Evolutionary conservation across 2,888 invertebrate genomes (phyloP), one percentile per base, ranked within the genome.

Genomic region (Sepiola atlantica): DNA sequence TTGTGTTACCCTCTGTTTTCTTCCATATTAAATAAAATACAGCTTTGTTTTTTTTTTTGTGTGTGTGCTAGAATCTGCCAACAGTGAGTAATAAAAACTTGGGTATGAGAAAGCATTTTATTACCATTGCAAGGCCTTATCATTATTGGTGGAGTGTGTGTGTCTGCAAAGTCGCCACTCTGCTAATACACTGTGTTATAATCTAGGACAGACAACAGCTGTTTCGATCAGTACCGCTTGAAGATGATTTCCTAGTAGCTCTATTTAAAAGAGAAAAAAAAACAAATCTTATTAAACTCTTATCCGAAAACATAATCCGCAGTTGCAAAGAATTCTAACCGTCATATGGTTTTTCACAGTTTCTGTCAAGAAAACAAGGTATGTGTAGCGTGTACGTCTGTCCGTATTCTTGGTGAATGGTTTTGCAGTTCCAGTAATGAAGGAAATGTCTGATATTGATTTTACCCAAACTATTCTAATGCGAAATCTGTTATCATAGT

Each of bases 101-200:
- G n/a, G 77, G 77, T n/a, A 77, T 77, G 77, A 77, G 77, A 77
- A 77, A n/a, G 77, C 77, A n/a, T 77, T n/a, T 77, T 77, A 77
- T 77, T 77, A n/a, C 18, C 32, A 77, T n/a, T 16, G 77, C 77
- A 12, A n/a, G n/a, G 77, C 10, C n/a, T 77, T 77, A 77, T 77
- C 77, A 77, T 77, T 77, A 77, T 77, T 77, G 77, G 77, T n/a
- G 28, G 77, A 21, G 24, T 61, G 61, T 28, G 61, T 14, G 77
- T n/a, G n/a, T 77, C 77, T 77, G 77, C n/a, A 77, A 77, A 77
- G n/a, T 77, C 77, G 77, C 16, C 77, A 77, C n/a, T n/a, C n/a
- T 77, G 4, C 16, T 77, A 77, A 77, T 77, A n/a, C n/a, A 77
- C 28, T 18, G n/a, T 77, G 77, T 16, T n/a, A 77, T 77, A 77